Evolutionary conservation across 1,140 invertebrate species (phyloP), one percentile per base, ranked within the genome.

Genomic region (Ceratosolen fusciceps): DNA sequence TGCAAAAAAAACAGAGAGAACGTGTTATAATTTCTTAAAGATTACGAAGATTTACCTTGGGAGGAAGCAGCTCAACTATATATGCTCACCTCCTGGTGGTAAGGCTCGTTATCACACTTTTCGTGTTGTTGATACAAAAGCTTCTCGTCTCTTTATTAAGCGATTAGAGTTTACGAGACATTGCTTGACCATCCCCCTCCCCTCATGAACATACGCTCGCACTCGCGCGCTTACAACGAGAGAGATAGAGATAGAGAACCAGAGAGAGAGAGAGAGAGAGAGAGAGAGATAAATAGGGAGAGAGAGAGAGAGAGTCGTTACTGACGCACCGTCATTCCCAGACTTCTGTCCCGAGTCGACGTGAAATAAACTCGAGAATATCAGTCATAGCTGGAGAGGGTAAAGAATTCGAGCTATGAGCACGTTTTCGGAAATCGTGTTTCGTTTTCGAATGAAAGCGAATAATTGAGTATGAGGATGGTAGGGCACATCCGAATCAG

Each of bases 361-460:
- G 8, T 29, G 77, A 83, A 81, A 85, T 86, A 86, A 85, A 82
- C 67, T 26, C 52, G 37, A 70, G 77, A 81, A 58, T 49, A 68
- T 81, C 26, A 14, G 26, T 71, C 39, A n/a, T 74, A 70, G 14
- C 79, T 80, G 56, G 72, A 82, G 81, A 85, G 83, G 82, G 83
- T 85, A 83, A 84, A 81, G 83, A 86, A 87, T 87, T 82, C 82
- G 83, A 85, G 74, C 75, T 79, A 87, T 85, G 83, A 80, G 86
- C 83, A 87, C 84, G 85, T 85, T 84, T 68, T n/a, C 65, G 81
- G 82, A 81, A 77, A 82, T 77, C 81, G 80, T 81, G 82, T 79
- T 83, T 86, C 83, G 81, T 83, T 81, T 84, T 83, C 84, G 83
- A 83, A 81, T 82, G 7, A 62, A 29, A 49, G 80, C 49, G 10